Percentiles rank a stretch among this genome's conserved stretches.
Evolutionary conservation across 30 jellyfish, hydroid and myxozoan genomes (phyloP).

Genomic region (Rhopilema esculentum): DNA sequence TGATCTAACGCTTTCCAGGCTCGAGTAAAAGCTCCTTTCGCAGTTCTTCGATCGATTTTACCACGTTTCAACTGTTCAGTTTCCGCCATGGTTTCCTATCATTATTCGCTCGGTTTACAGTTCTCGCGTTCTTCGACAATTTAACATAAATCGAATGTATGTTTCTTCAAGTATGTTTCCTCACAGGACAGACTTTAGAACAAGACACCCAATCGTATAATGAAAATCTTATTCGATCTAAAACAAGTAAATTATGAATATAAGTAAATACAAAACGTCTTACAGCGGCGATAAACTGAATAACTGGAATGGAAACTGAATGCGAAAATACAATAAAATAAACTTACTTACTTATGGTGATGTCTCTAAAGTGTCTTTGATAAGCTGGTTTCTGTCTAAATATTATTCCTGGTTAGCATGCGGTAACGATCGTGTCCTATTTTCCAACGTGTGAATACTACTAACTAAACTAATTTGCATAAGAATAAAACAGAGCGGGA

Average conservation of each 20-base stretch:
- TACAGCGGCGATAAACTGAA: not conserved
- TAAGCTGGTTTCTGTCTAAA: not conserved
- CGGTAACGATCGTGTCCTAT: not conserved
- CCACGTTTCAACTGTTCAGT: constrained; percentile 41
- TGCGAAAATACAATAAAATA: not conserved
- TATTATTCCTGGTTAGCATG: not conserved
- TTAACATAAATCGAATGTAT: not conserved
- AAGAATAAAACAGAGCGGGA: constrained; percentile 21
- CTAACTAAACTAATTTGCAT: not conserved
- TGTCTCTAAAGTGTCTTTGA: not conserved
- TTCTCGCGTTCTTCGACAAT: not conserved
- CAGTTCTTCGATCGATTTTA: constrained; percentile 55
- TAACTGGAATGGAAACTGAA: not conserved
- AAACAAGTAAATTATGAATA: not conserved
- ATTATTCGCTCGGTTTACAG: not conserved
- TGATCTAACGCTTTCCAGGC: constrained; percentile 28
- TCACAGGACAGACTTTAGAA: not conserved
- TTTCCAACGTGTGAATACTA: not conserved
- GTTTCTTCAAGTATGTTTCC: too few relatives aligned
- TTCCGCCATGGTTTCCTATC: constrained; percentile 16
- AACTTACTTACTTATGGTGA: not conserved
- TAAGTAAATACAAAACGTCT: not conserved
- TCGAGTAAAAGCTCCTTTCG: constrained; percentile 57
- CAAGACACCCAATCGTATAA: not conserved
- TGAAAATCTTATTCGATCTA: not conserved